These are phyloP conservation scores for Drosophila parvula DNA, from an alignment of 1,140 invertebrate species.

Conservation along the genomic window DNA sequence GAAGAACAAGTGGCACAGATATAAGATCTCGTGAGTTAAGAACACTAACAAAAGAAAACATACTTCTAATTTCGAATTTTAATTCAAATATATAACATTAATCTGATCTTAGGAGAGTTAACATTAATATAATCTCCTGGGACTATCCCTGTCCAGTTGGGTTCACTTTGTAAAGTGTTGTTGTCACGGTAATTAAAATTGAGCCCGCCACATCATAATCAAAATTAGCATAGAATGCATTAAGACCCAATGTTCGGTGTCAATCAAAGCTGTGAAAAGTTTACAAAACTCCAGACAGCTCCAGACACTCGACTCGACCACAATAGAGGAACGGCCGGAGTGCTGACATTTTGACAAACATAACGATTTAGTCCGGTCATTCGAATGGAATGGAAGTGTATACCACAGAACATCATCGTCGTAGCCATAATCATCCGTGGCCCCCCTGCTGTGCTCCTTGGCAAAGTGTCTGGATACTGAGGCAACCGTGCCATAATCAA, in stretches of 20 bases:
- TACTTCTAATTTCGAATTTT: fast-evolving
- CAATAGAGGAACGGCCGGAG: constrained; percentile 38
- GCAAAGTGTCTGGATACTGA: constrained; percentile 20
- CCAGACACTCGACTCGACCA: constrained; percentile 27
- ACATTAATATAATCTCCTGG: neutral
- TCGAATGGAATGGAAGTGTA: constrained; percentile 43
- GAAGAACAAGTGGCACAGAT: neutral
- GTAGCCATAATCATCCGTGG: constrained; percentile 24
- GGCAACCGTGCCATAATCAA: constrained; percentile 52
- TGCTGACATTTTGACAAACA: constrained; percentile 81
- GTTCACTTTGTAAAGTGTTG: constrained; percentile 47
- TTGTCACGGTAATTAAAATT: constrained; percentile 76
- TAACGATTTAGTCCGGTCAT: constrained; percentile 61
- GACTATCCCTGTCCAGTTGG: constrained; percentile 13
- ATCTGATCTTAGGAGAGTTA: neutral
- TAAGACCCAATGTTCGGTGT: constrained; percentile 78
- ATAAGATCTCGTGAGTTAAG: neutral
- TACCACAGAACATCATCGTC: constrained; percentile 37
- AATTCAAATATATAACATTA: neutral
- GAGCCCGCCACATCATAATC: constrained; percentile 60
- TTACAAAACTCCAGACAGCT: constrained; percentile 62
- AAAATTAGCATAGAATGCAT: constrained; percentile 82
- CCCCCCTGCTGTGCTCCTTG: constrained; percentile 4
- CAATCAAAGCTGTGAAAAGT: constrained; percentile 76
- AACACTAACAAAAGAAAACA: fast-evolving